Base-by-base conservation (phyloP, 2,888 invertebrate species). In the Phrixothrix hirtus region DNA sequence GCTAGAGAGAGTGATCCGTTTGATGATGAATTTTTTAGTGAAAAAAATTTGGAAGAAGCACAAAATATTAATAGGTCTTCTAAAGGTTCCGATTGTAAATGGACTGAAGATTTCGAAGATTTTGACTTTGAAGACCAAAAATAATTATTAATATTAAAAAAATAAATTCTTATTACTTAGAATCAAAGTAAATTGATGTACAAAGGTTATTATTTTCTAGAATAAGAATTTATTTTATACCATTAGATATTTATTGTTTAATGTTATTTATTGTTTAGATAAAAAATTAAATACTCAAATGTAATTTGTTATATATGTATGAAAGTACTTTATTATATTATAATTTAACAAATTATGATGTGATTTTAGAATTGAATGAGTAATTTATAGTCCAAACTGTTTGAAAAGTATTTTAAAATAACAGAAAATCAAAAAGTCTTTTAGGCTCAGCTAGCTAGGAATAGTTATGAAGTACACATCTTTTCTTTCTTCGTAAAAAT, bases 1-100 rank as follows among this genome's bases (percentile, higher is more conserved):
- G 87, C 87, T 2, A 82, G 89, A 39, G 91, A 91, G 68, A 83
- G 83, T 34, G 93, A 94, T 77, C 94, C 94, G 1, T 94, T 94
- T 68, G 93, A 92, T 62, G 89, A 89, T 43, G 91, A 92, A 61
- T 93, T 93, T 76, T 94, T 94, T 70, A 85, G 69, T 43, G 67
- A 65, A 12, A 73, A 58, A 14, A 17, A 34, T 12, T 26, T 29
- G 1, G 38, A 46, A 6, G 55, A 46, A 1, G 26, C 27, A 0
- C 32, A 32, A 9, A 35, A 41, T 13, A n/a, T 36, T 9, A 38
- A 56, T 45, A 29, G 55, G 31, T 62, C 67, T 14, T 62, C 65
- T 6, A 65, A 66, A 55, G 63, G 58, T 42, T 64, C 69, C 1
- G 75, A 74, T 59, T 64, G 72, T 47, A 75, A 76, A 62, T 78